Evolutionary conservation across 2,888 invertebrate species (phyloP).

Genomic region (Hybos culiciformis): DNA sequence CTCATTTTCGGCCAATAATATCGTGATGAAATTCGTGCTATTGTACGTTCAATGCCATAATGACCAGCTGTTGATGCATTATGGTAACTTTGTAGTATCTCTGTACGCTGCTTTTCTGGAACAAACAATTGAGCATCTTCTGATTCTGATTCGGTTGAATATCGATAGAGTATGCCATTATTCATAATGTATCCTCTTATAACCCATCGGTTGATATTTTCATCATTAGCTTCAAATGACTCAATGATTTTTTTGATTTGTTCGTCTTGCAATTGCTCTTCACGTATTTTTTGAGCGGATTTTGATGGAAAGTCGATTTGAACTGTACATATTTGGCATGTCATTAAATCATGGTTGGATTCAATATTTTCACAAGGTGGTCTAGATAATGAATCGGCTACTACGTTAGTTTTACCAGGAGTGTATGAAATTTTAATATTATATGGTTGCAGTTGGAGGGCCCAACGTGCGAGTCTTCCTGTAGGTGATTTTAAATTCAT

Average conservation of each 20-base stretch:
- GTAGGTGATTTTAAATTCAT: constrained; percentile 4
- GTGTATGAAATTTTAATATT: background rate
- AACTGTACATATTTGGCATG: background rate
- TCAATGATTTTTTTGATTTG: background rate
- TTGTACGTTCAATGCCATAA: constrained; percentile 9
- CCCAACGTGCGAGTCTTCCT: constrained; percentile 2
- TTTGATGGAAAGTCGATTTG: constrained; percentile 1
- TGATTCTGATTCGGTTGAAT: constrained; percentile 6
- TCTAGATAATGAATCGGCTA: no score
- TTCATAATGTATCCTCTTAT: constrained; percentile 1
- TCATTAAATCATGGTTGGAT: no score
- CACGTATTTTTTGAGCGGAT: background rate
- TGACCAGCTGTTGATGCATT: constrained; percentile 1
- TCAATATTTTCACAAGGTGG: no score
- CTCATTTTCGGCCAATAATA: constrained; percentile 15
- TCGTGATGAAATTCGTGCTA: constrained; percentile 8
- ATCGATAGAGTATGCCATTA: constrained; percentile 10
- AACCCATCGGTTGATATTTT: constrained; percentile 2
- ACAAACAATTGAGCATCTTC: constrained; percentile 11
- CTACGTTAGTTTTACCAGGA: no score
- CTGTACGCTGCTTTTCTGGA: background rate
- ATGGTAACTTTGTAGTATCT: background rate
- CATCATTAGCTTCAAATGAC: constrained; percentile 2
- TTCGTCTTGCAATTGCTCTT: background rate
- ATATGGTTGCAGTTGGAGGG: constrained; percentile 2